Percentiles rank a stretch among this genome's conserved stretches.
phyloP scores from a whole-genome alignment of 2,113 vertebrate genomes.

The Opisthocomus hoazin region DNA sequence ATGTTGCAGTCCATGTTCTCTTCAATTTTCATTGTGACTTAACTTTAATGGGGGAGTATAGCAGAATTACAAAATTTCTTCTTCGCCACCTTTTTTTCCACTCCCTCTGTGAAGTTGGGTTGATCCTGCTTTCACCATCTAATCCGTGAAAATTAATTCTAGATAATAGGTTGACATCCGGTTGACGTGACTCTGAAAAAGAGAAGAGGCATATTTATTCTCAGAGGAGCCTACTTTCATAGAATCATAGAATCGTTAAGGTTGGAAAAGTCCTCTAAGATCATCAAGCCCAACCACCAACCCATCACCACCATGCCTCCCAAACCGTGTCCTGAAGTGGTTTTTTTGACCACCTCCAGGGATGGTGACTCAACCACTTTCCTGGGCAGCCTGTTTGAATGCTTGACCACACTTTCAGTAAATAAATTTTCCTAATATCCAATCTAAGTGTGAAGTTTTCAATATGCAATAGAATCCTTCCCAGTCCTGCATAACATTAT shows the following conservation, averaged over 20 bases:
- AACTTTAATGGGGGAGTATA: neutral
- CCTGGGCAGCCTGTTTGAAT: too few species aligned
- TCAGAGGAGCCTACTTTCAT: neutral
- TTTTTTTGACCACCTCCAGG: too few species aligned
- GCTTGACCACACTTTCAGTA: too few species aligned
- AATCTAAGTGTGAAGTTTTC: too few species aligned
- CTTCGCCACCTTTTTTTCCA: accelerated
- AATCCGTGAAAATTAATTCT: neutral
- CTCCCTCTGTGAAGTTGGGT: neutral
- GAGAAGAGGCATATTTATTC: neutral
- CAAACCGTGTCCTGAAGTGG: too few species aligned
- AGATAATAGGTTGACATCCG: neutral
- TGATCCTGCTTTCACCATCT: neutral
- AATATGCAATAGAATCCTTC: neutral
- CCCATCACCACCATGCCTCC: too few species aligned
- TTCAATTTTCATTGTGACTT: neutral
- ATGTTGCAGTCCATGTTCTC: neutral
- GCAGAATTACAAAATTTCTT: neutral
- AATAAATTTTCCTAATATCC: too few species aligned
- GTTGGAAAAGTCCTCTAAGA: too few species aligned
- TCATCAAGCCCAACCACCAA: too few species aligned
- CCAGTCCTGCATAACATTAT: accelerated
- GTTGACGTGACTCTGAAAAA: neutral
- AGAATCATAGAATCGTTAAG: too few species aligned
- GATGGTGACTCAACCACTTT: too few species aligned